Conservation (phyloP, 2,888 invertebrate species). For the Pseudococcus viburni region DNA sequence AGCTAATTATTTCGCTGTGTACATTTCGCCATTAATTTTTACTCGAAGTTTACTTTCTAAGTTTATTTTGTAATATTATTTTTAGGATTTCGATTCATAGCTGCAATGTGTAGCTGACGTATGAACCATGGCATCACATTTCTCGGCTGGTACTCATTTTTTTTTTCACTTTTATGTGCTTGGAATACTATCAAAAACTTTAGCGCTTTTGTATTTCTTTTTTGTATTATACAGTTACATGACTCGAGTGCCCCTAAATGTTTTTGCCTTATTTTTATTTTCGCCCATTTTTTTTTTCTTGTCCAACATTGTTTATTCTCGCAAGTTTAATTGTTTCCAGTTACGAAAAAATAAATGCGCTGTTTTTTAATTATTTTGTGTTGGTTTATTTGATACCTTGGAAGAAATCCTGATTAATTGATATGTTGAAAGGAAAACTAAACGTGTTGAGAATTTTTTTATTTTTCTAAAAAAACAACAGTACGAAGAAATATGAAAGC, state of each 20-base stretch:
- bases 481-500: background rate
- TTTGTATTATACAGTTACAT: background rate
- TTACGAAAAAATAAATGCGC: slow-evolving; percentile 11
- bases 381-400: background rate
- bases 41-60: background rate
- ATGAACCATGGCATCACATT: slow-evolving; percentile 4
- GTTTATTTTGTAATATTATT: background rate
- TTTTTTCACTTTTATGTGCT: background rate
- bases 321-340: background rate
- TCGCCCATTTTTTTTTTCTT: background rate
- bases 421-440: background rate
- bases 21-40: background rate
- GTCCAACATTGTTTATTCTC: background rate
- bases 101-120: background rate
- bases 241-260: background rate
- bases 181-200: background rate
- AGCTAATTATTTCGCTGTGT: background rate
- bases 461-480: background rate
- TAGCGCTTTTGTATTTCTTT: slow-evolving; percentile 3
- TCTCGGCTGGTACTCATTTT: slow-evolving; percentile 2
- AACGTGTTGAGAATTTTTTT: background rate
- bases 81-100: background rate
- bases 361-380: background rate
- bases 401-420: background rate
- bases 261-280: slow-evolving; percentile 9